These are phyloP conservation scores for Ptilodon capucinus DNA, from an alignment of 2,888 invertebrate species.

Conservation along the genomic window DNA sequence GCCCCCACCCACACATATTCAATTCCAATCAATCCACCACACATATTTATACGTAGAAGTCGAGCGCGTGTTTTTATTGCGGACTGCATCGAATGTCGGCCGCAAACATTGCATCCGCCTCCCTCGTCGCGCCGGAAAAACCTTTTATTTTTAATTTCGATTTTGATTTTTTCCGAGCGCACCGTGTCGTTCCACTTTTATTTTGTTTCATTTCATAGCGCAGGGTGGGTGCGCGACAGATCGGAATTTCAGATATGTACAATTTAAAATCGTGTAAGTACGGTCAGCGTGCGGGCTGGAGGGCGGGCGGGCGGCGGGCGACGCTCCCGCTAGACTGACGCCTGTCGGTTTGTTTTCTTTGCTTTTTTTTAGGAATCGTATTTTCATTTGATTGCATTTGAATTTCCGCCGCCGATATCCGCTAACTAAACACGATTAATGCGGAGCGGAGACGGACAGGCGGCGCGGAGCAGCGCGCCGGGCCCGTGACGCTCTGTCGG, in stretches of 20 bases:
- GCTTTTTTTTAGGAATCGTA: slow-evolving; percentile 81
- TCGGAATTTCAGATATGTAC: slow-evolving; percentile 83
- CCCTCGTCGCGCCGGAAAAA: slow-evolving; percentile 68
- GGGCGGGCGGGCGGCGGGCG: slow-evolving; percentile 51
- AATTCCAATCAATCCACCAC: slow-evolving; percentile 81
- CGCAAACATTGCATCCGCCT: slow-evolving; percentile 79
- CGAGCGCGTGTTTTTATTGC: slow-evolving; percentile 77
- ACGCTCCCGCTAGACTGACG: slow-evolving; percentile 77
- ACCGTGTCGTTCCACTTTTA: slow-evolving; percentile 75
- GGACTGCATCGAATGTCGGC: slow-evolving; percentile 79
- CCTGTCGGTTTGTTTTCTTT: slow-evolving; percentile 81
- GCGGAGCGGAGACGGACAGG: slow-evolving; percentile 77
- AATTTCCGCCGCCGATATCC: slow-evolving; percentile 83
- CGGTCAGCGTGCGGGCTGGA: slow-evolving; percentile 69
- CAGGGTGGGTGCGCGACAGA: slow-evolving; percentile 81
- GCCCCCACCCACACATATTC: slow-evolving; percentile 72
- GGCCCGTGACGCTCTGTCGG: slow-evolving; percentile 63
- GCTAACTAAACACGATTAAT: slow-evolving; percentile 84
- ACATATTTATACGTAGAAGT: slow-evolving; percentile 79
- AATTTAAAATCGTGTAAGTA: slow-evolving; percentile 83
- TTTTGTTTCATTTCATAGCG: slow-evolving; percentile 83
- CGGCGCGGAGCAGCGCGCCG: slow-evolving; percentile 54
- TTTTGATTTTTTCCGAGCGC: slow-evolving; percentile 80
- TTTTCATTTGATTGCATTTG: slow-evolving; percentile 83
- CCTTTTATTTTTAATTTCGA: slow-evolving; percentile 81